A percentile compares a stretch with the other conserved stretches of the same genome.
phyloP scores from a whole-genome alignment of 2,888 invertebrate species.

The Plebejus argus region DNA sequence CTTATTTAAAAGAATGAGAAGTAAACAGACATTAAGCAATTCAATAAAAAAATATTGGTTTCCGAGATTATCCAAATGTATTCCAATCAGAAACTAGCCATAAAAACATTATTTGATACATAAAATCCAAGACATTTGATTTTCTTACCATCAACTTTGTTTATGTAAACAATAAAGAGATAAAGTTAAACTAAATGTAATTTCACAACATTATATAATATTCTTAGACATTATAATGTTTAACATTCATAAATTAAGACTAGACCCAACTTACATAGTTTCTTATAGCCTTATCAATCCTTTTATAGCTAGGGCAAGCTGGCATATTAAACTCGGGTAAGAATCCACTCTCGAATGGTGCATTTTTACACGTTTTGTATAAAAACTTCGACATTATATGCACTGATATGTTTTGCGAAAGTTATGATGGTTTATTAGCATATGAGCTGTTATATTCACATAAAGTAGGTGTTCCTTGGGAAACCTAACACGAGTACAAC shows the following conservation, averaged over 20 bases:
- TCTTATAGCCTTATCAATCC: slow-evolving; percentile 52
- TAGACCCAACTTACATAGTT: slow-evolving; percentile 44
- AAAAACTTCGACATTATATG: slow-evolving; percentile 61
- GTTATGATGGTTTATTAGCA: background rate
- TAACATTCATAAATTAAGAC: background rate
- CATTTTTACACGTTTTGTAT: slow-evolving; percentile 66
- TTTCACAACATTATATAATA: slow-evolving; percentile 24
- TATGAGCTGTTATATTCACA: background rate
- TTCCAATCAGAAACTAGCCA: background rate
- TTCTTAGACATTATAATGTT: slow-evolving; percentile 12
- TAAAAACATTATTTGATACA: background rate
- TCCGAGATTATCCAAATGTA: background rate
- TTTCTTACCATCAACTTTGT: background rate
- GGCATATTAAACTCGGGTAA: slow-evolving; percentile 57
- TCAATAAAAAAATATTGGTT: background rate
- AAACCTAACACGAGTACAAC: background rate
- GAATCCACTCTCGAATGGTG: slow-evolving; percentile 65
- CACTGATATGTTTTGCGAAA: background rate
- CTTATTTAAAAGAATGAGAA: background rate
- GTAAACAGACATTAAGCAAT: background rate
- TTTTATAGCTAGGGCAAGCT: slow-evolving; percentile 53
- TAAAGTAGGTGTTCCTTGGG: background rate
- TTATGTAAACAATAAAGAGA: background rate
- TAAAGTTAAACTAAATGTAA: background rate
- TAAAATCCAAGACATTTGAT: background rate